phyloP scores from a whole-genome alignment of 2,888 invertebrate species.

The Ischnus inquisitorius region DNA sequence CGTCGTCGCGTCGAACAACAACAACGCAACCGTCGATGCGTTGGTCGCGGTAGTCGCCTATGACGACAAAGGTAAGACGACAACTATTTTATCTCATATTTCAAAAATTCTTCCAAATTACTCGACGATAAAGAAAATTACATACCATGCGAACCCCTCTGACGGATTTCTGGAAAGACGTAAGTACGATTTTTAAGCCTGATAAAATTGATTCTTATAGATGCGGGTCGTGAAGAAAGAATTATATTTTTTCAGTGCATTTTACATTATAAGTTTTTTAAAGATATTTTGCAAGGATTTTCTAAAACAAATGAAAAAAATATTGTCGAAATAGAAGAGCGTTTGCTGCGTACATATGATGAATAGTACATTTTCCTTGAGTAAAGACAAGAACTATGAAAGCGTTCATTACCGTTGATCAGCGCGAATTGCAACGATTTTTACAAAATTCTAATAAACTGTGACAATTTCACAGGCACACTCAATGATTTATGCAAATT shows the following conservation, averaged over 20 bases:
- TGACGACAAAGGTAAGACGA: conserved; percentile 85
- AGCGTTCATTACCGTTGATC: not conserved
- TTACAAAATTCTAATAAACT: no score
- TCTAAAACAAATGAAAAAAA: not conserved
- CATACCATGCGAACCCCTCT: not conserved
- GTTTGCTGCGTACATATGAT: not conserved
- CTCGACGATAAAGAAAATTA: not conserved
- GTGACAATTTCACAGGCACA: no score
- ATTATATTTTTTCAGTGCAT: not conserved
- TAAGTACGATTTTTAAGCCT: conserved; percentile 8
- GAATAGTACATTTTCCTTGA: not conserved
- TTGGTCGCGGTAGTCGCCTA: conserved; percentile 87
- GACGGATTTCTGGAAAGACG: conserved; percentile 8
- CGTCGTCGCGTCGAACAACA: conserved; percentile 86
- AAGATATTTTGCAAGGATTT: not conserved
- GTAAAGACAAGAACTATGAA: not conserved
- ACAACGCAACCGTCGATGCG: conserved; percentile 82
- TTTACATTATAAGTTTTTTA: not conserved
- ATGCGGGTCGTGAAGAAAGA: not conserved
- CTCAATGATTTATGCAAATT: no score
- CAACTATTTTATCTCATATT: not conserved
- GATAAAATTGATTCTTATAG: not conserved
- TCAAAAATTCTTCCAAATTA: not conserved
- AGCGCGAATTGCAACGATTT: not conserved
- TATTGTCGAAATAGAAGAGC: not conserved